Conservation (phyloP, 2,888 invertebrate genomes). For the Priocnemis perturbator region DNA sequence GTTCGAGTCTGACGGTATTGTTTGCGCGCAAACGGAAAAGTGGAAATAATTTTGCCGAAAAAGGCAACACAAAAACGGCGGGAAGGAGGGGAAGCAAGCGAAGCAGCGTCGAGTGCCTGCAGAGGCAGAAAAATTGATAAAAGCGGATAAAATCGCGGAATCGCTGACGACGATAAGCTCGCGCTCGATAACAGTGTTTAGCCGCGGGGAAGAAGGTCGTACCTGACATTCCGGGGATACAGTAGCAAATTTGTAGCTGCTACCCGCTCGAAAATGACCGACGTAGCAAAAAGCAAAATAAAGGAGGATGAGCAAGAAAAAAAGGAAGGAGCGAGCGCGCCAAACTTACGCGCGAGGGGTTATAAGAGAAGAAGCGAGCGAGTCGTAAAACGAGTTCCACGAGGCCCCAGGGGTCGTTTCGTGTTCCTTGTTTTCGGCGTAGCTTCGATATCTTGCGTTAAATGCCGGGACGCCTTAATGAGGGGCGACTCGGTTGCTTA, state of each 20-base stretch:
- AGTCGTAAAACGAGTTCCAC: conserved; percentile 61
- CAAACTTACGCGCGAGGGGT: conserved; percentile 17
- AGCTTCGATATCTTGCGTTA: conserved; percentile 49
- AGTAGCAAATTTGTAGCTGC: conserved; percentile 33
- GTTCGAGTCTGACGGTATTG: no score
- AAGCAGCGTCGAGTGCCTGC: no score
- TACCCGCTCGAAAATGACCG: conserved; percentile 37
- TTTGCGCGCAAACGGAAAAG: no score
- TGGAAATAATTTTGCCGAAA: no score
- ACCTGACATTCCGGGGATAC: background rate
- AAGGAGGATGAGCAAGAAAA: conserved; percentile 32
- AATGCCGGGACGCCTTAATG: conserved; percentile 44
- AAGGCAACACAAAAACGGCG: no score
- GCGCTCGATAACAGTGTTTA: no score
- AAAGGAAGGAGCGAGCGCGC: conserved; percentile 18
- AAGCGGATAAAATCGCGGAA: no score
- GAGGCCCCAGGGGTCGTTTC: conserved; percentile 40
- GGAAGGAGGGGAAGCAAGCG: no score
- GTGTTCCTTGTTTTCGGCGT: conserved; percentile 33
- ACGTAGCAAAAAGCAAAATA: conserved; percentile 35
- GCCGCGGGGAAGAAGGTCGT: no score
- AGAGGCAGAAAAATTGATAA: no score
- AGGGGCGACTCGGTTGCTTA: conserved; percentile 25
- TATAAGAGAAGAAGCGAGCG: conserved; percentile 43
- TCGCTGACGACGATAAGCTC: no score